These are phyloP conservation scores for Trichoplusia ni DNA, from an alignment of 1,140 invertebrate genomes.

Conservation along the genomic window DNA sequence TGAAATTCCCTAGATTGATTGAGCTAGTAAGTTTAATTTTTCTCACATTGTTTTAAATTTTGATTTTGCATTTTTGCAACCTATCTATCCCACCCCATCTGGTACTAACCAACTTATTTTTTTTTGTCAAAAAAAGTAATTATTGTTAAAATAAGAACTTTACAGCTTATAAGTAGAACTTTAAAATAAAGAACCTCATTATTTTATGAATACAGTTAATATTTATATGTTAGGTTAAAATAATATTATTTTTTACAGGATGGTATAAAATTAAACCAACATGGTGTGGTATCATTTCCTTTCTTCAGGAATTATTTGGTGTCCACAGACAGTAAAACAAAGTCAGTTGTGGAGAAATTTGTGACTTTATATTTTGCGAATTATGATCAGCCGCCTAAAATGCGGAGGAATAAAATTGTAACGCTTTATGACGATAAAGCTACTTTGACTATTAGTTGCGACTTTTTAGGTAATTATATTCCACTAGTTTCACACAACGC, in stretches of 20 bases:
- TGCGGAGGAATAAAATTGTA: slow-evolving; percentile 34
- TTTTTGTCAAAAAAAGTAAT: no score
- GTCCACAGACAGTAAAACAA: slow-evolving; percentile 46
- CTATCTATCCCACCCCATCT: no score
- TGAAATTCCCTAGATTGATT: slow-evolving; percentile 66
- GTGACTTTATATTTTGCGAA: slow-evolving; percentile 59
- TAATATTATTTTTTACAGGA: slow-evolving; percentile 52
- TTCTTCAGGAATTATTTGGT: slow-evolving; percentile 53
- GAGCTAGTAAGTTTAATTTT: slow-evolving; percentile 57
- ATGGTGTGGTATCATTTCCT: slow-evolving; percentile 56
- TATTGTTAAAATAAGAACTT: no score
- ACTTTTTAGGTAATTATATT: slow-evolving; percentile 47
- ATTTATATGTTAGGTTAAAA: no score
- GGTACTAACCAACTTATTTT: no score
- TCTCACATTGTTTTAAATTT: background rate
- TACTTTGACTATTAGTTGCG: slow-evolving; percentile 41
- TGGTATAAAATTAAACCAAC: slow-evolving; percentile 59
- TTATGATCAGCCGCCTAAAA: slow-evolving; percentile 43
- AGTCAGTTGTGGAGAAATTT: slow-evolving; percentile 61
- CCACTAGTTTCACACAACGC: no score
- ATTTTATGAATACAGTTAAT: no score
- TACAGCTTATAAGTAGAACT: no score
- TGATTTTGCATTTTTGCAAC: background rate
- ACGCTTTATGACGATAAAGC: slow-evolving; percentile 53
- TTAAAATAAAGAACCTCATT: no score